A percentile compares a stretch with the other conserved stretches of the same genome.
phyloP scores from a whole-genome alignment of 2,113 vertebrate genomes.

The Columba livia region DNA sequence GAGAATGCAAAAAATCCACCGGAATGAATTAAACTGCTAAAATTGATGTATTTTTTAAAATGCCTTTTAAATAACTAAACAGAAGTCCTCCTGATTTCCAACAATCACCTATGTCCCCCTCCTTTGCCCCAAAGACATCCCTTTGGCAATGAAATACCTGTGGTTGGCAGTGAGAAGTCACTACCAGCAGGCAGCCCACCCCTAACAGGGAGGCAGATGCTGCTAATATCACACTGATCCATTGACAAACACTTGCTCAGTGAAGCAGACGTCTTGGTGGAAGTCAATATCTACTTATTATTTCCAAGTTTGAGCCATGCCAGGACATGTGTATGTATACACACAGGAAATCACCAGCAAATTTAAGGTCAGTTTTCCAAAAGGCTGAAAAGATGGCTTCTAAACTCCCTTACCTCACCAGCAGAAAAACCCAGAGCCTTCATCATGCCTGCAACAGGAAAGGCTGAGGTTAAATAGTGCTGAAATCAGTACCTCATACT shows the following conservation, averaged over 20 bases:
- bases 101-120: neutral
- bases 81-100: neutral
- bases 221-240: neutral
- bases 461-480: neutral
- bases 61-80: neutral
- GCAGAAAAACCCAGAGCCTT: neutral
- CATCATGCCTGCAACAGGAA: neutral
- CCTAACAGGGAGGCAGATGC: neutral
- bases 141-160: neutral
- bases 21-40: neutral
- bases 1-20: neutral
- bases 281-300: constrained; percentile 18
- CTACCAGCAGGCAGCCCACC: neutral
- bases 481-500: neutral
- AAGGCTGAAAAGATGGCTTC: neutral
- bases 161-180: neutral
- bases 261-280: neutral
- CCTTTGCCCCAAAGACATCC: neutral
- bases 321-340: neutral
- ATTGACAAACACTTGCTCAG: neutral
- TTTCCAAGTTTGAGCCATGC: neutral
- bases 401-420: neutral
- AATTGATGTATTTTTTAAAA: neutral
- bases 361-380: neutral
- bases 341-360: neutral